These are phyloP conservation scores for Coleophora flavipennella DNA, from an alignment of 2,888 invertebrate species.

Conservation along the genomic window DNA sequence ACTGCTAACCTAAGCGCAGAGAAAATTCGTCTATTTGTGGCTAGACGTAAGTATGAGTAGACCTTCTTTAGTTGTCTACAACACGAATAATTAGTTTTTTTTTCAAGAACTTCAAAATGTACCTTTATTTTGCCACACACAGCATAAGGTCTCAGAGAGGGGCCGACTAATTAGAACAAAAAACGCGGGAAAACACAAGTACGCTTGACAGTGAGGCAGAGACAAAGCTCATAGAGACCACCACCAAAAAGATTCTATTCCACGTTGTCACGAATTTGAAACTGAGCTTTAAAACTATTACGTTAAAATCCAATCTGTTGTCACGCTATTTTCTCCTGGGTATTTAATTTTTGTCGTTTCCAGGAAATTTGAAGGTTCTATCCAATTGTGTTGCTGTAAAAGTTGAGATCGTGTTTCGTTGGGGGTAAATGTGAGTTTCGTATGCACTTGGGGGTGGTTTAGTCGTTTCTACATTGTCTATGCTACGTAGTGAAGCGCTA, in stretches of 20 bases:
- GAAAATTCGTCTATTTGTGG: no score
- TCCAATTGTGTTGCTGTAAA: no score
- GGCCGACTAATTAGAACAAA: conserved; percentile 71
- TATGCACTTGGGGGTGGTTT: conserved; percentile 6
- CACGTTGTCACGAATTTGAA: conserved; percentile 8
- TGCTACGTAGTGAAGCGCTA: conserved; percentile 66
- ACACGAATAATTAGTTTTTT: no score
- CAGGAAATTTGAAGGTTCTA: no score
- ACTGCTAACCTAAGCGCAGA: no score
- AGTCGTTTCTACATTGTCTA: conserved; percentile 24
- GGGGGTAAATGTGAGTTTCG: background rate
- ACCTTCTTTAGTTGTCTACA: no score
- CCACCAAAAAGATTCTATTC: conserved; percentile 48
- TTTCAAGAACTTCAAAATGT: no score
- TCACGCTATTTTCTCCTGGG: conserved; percentile 16
- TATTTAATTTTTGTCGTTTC: conserved; percentile 38
- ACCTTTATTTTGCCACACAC: conserved; percentile 9
- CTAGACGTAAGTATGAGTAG: no score
- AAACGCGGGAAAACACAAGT: conserved; percentile 71
- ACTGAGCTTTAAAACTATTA: background rate
- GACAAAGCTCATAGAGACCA: conserved; percentile 57
- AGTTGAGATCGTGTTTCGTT: no score
- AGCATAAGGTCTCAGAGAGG: conserved; percentile 35
- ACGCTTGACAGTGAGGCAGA: conserved; percentile 69
- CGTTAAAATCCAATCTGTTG: no score